A percentile compares a stretch with the other conserved stretches of the same genome.
Conservation (phyloP, 1,140 invertebrate species). For the Drosophila ambigua region DNA sequence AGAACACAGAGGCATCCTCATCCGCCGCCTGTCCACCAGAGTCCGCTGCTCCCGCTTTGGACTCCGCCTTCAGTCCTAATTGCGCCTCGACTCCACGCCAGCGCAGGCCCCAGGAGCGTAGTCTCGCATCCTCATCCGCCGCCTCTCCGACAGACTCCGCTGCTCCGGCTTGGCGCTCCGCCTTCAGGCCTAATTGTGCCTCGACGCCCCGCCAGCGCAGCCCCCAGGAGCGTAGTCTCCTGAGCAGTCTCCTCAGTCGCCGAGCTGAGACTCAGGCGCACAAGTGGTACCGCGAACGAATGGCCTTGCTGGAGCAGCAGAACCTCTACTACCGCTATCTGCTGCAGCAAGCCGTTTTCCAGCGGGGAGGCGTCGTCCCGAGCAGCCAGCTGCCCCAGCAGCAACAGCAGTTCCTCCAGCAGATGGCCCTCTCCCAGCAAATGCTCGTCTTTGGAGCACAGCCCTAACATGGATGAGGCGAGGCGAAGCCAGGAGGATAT, state of each 20-base stretch:
- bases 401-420: conserved; percentile 50
- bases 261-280: conserved; percentile 53
- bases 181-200: neutral
- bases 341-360: conserved; percentile 63
- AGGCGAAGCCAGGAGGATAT: neutral
- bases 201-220: conserved; percentile 37
- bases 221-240: conserved; percentile 62
- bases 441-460: conserved; percentile 60
- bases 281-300: conserved; percentile 45
- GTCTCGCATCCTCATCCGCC: conserved; percentile 15
- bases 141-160: too few species aligned
- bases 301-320: conserved; percentile 63
- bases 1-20: conserved; percentile 10
- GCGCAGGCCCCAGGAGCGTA: conserved; percentile 53
- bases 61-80: too few species aligned
- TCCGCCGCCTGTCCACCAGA: neutral
- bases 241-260: conserved; percentile 58
- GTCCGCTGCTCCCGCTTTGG: too few species aligned
- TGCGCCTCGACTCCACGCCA: too few species aligned
- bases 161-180: too few species aligned
- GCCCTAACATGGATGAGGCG: conserved; percentile 6
- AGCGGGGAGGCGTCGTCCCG: conserved; percentile 23
- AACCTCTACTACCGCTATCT: conserved; percentile 64
- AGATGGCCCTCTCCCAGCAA: conserved; percentile 69
- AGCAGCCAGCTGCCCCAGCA: conserved; percentile 42